Evolutionary conservation across 1,140 invertebrate species (phyloP), one percentile per base, ranked within the genome.

Genomic region (Camponotus floridanus): DNA sequence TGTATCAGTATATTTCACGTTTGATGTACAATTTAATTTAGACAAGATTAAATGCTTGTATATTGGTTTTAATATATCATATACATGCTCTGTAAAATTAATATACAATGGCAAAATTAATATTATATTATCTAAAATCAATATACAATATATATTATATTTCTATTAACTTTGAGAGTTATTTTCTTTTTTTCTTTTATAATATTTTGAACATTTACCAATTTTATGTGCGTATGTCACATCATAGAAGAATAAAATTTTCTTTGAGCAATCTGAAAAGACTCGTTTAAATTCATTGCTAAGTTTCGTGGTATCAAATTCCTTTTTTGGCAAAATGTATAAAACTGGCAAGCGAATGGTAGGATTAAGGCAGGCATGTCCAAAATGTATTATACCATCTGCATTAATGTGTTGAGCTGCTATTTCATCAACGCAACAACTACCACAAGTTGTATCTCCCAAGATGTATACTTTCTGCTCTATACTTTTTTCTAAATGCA

Each of bases 391-490:
- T 11, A 99, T 95, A 70, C 97, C 97, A 95, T 99, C 97, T 1
- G 97, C 97, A 74, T 96, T 94, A n/a, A 97, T 96, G 95, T 99
- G 98, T 93, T 98, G 96, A 6, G 98, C 98, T 59, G 98, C 97
- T 51, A 99, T 96, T 94, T 98, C 98, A 95, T 99, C 98, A 7
- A 99, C 97, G 95, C 98, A 99, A 94, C 98, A 99, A 94, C 98
- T 99, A 90, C 98, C 98, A 95, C 98, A 99, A 11, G 98, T 97
- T 26, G 98, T 98, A 91, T 99, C 98, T n/a, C 97, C 98, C 33
- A 99, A 94, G 90, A 99, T 97, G 92, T 97, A 99, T 1, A 98
- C 93, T 91, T 97, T 96, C 84, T 94, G 94, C 26, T 95, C 94
- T 59, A 96, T 90, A 84, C 91, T 91, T 65, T 95, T 94, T 92